Conservation (phyloP, 2,888 invertebrate species). For the Caenorhabditis virilis region DNA sequence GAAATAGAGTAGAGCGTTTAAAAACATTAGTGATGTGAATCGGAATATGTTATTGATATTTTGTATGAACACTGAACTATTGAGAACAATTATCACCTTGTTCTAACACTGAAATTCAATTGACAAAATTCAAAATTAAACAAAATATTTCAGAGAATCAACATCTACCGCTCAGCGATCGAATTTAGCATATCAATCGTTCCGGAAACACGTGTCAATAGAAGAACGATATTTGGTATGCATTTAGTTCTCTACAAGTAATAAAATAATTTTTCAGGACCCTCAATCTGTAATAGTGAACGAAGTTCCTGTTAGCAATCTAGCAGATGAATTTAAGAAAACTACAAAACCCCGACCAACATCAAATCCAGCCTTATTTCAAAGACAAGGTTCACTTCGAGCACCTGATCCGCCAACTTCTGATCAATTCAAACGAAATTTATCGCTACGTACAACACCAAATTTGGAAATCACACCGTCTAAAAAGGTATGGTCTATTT, state of each 20-base stretch:
- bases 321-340: slow-evolving; percentile 12
- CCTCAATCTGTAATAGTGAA: slow-evolving; percentile 63
- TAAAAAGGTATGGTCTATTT: too few species aligned
- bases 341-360: slow-evolving; percentile 87
- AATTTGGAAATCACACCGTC: background rate
- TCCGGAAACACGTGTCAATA: slow-evolving; percentile 61
- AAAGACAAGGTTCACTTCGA: slow-evolving; percentile 76
- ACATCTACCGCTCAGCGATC: slow-evolving; percentile 25
- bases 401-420: slow-evolving; percentile 47
- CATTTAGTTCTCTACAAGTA: too few species aligned
- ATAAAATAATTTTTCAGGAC: slow-evolving; percentile 47
- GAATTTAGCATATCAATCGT: slow-evolving; percentile 58
- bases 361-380: slow-evolving; percentile 89
- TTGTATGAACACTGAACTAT: too few species aligned
- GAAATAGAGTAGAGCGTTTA: too few species aligned
- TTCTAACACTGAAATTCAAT: too few species aligned
- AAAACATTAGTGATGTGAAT: too few species aligned
- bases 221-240: slow-evolving; percentile 55
- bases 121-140: too few species aligned
- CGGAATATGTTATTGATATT: too few species aligned
- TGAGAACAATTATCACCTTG: too few species aligned
- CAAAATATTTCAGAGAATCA: background rate
- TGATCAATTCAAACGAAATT: slow-evolving; percentile 65
- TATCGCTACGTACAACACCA: background rate
- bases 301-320: slow-evolving; percentile 26